Evolutionary conservation across 1,140 invertebrate genomes (phyloP), one percentile per base, ranked within the genome.

Genomic region (Popillia japonica): DNA sequence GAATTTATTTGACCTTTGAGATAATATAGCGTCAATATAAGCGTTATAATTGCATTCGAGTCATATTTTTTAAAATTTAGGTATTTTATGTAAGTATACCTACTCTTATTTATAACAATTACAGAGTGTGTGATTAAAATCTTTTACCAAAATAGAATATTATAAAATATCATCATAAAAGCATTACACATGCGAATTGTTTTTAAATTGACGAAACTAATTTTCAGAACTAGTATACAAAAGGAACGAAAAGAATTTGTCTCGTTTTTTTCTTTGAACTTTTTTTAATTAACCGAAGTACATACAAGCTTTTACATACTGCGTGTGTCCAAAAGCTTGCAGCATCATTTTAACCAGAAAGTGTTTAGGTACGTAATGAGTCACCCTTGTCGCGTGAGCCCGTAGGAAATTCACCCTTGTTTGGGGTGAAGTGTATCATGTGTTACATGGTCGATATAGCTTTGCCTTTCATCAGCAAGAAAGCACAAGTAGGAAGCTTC

Each of bases 331-430:
- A 34, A 48, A 68, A 68, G 27, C 61, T 23, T 22, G 22, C 61
- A 55, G 61, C 27, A 23, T 68, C 27, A 68, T 68, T 68, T 17
- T 68, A 22, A 27, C 22, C 61, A 23, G 8, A 68, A 27, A 17
- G 61, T 68, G 27, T 68, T 68, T 68, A 34, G 27, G 20, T 68
- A 34, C 27, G 22, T 27, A 68, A 68, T 68, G 61, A 68, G 61
- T 68, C 61, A 68, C 61, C 61, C 61, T 68, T 68, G 61, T 68
- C 61, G 61, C 61, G 61, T 68, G 61, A 68, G 61, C 61, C 61
- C 61, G 20, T 68, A 68, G 61, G 61, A 68, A 68, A 68, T 34
- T 68, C 27, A 68, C 61, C 61, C 61, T 68, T 27, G 22, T 68
- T 23, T 68, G 22, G 61, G 61, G 61, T 68, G 11, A 68, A 68